These are phyloP conservation scores for Caenorhabditis uteleia DNA, from an alignment of 2,888 invertebrate species.

Conservation along the genomic window DNA sequence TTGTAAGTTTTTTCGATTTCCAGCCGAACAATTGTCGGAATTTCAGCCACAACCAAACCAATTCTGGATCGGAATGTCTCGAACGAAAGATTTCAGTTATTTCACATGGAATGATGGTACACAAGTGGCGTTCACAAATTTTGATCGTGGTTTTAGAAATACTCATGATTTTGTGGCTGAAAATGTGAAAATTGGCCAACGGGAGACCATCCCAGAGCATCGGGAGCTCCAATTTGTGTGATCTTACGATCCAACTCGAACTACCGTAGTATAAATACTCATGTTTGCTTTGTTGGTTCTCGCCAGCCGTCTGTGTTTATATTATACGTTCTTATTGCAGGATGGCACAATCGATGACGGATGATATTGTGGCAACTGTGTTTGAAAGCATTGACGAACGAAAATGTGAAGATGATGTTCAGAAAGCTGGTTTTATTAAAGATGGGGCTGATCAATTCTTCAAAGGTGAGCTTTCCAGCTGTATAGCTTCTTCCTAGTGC, in stretches of 20 bases:
- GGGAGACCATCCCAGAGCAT: slow-evolving; percentile 19
- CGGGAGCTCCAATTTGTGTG: slow-evolving; percentile 22
- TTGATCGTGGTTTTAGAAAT: slow-evolving; percentile 25
- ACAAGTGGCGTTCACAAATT: slow-evolving; percentile 17
- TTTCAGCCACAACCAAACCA: too few relatives aligned
- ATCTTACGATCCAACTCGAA: slow-evolving; percentile 14
- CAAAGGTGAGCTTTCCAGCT: too few relatives aligned
- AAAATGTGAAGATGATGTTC: slow-evolving; percentile 23
- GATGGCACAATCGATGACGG: slow-evolving; percentile 28
- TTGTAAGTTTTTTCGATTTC: slow-evolving; percentile 14
- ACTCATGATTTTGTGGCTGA: slow-evolving; percentile 24
- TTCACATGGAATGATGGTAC: slow-evolving; percentile 14
- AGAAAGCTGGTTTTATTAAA: slow-evolving; percentile 81
- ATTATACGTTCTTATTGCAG: too few relatives aligned
- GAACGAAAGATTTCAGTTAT: neutral
- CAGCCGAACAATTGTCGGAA: too few relatives aligned
- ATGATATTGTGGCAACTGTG: slow-evolving; percentile 43
- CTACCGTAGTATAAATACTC: too few relatives aligned
- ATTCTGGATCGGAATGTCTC: slow-evolving; percentile 1
- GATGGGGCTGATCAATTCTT: slow-evolving; percentile 89
- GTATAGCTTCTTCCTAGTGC: too few relatives aligned
- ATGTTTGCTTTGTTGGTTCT: too few relatives aligned
- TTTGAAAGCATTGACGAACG: slow-evolving; percentile 39
- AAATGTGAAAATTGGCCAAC: slow-evolving; percentile 18
- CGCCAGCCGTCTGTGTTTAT: too few relatives aligned